Base-by-base conservation (phyloP, 30 jellyfish, hydroid and myxozoan species). In the Cassiopea andromeda region DNA sequence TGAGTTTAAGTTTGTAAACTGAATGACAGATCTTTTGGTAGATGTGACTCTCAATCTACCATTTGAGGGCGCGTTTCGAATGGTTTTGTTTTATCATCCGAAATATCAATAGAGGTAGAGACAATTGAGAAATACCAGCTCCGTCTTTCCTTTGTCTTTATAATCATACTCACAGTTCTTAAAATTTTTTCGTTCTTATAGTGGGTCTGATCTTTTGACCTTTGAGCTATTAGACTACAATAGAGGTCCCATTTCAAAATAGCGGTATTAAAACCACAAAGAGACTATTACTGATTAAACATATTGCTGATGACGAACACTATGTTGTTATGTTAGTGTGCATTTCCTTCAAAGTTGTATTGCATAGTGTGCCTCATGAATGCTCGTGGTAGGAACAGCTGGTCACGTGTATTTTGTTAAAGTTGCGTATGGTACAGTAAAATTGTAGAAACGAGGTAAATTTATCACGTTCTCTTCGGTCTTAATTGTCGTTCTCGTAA, bases 181-280 rank as follows among this genome's bases (percentile, higher is more conserved):
- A 70, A 70, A 70, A 70, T 70, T 70, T 70, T 70, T 70, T 70
- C 43, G 79, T 70, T 70, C 79, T 1, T 15, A 17, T 70, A 70
- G 79, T 18, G 14, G 79, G 57, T 70, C 79, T 70, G 18, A 70
- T 70, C 79, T 70, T 15, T 16, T 70, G 79, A 70, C 79, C 79
- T 70, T 70, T 70, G 79, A 9, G 79, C 79, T 70, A 70, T 70
- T 70, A 70, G 50, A 70, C 79, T 70, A 70, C 79, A 70, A 70
- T 9, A 6, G 43, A 70, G 50, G 57, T 70, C 79, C 79, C 50
- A 70, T 70, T 70, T 49, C 19, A 1, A 16, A 70, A 43, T 70
- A 70, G 79, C 79, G 79, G 79, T 70, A 70, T 70, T 43, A 50
- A 2, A 70, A 70, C 79, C 79, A 27, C 79, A 70, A 61, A 70